phyloP scores from a whole-genome alignment of 2,888 invertebrate species.

The Ceratothoa steindachneri region DNA sequence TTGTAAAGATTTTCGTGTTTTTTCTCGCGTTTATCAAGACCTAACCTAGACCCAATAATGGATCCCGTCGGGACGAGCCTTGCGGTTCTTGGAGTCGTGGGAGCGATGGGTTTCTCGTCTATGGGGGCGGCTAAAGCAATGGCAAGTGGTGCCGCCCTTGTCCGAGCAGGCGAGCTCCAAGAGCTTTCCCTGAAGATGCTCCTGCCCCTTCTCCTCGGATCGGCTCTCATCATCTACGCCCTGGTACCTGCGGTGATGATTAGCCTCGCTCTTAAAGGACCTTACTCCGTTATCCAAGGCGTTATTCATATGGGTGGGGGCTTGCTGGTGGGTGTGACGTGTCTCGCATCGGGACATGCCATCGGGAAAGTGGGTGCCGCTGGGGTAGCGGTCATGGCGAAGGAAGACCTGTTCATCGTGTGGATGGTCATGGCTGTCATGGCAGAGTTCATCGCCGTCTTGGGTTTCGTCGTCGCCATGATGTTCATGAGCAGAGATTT shows the following conservation, averaged over 20 bases:
- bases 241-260: neutral
- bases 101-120: neutral
- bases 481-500: slow-evolving; percentile 1
- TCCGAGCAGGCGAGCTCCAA: neutral
- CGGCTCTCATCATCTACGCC: neutral
- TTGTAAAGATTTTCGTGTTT: neutral
- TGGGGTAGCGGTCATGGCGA: slow-evolving; percentile 2
- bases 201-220: neutral
- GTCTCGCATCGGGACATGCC: neutral
- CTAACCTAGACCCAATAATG: neutral
- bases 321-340: neutral
- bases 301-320: slow-evolving; percentile 2
- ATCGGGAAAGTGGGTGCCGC: neutral
- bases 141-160: neutral
- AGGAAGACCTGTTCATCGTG: neutral
- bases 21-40: neutral
- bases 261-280: neutral
- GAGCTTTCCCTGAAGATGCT: neutral
- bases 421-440: slow-evolving; percentile 2
- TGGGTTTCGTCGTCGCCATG: slow-evolving; percentile 3
- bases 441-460: neutral
- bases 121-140: neutral
- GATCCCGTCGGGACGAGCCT: neutral
- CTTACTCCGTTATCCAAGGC: neutral
- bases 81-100: neutral